Percentiles rank a stretch among this genome's conserved stretches.
Conservation (phyloP, 2,888 invertebrate species). For the Parascotia fuliginaria region DNA sequence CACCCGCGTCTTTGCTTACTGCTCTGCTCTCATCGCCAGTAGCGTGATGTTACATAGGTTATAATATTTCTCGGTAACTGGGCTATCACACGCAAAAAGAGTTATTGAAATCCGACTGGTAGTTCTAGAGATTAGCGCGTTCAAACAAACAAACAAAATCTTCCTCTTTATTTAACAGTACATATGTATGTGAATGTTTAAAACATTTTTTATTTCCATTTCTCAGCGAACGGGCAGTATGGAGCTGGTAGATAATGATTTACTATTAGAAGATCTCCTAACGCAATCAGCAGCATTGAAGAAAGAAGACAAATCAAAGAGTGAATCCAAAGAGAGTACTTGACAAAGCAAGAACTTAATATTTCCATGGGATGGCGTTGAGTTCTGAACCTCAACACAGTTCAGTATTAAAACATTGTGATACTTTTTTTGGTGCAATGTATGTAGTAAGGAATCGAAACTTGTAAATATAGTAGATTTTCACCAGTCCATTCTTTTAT, state of each 20-base stretch:
- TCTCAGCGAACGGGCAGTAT: slow-evolving; percentile 73
- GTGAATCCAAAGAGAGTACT: slow-evolving; percentile 63
- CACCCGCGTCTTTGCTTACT: no score
- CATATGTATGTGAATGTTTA: no score
- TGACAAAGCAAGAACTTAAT: slow-evolving; percentile 70
- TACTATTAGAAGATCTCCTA: slow-evolving; percentile 73
- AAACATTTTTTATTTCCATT: not conserved
- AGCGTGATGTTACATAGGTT: no score
- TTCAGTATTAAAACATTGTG: slow-evolving; percentile 77
- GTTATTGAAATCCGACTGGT: no score
- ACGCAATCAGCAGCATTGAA: slow-evolving; percentile 66
- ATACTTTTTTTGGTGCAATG: slow-evolving; percentile 58
- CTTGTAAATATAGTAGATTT: slow-evolving; percentile 43
- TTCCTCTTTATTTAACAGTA: no score
- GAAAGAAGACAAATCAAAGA: slow-evolving; percentile 59
- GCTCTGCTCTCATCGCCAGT: no score
- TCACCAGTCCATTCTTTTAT: slow-evolving; percentile 19
- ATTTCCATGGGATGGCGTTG: slow-evolving; percentile 63
- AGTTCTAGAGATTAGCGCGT: no score
- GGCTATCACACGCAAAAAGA: no score
- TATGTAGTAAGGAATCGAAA: slow-evolving; percentile 31
- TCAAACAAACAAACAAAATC: no score
- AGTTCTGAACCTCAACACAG: slow-evolving; percentile 50
- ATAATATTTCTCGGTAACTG: no score
- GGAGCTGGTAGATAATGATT: slow-evolving; percentile 74